phyloP scores from a whole-genome alignment of 1,140 invertebrate genomes.

The Orussus abietinus region DNA sequence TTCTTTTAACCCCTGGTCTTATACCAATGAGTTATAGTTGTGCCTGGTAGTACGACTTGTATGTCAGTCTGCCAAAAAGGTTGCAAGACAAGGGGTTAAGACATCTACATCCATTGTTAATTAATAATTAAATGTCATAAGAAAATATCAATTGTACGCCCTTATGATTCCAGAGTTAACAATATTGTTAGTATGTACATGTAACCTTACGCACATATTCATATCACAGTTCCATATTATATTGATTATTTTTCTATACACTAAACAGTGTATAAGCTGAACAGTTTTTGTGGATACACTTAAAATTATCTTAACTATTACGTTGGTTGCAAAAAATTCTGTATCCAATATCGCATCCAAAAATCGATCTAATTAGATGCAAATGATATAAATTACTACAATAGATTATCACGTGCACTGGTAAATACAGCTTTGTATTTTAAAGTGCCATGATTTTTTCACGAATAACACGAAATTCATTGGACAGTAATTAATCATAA shows the following conservation, averaged over 20 bases:
- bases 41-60: too few species aligned
- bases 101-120: too few species aligned
- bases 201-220: not conserved
- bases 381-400: not conserved
- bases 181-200: not conserved
- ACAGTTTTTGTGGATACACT: not conserved
- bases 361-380: not conserved
- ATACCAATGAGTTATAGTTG: not conserved
- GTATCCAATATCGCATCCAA: not conserved
- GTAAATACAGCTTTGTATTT: too few species aligned
- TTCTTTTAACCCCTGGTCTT: not conserved
- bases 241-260: slow-evolving; percentile 1
- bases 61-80: too few species aligned
- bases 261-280: not conserved
- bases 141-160: not conserved
- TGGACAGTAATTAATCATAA: slow-evolving; percentile 1
- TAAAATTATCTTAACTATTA: not conserved
- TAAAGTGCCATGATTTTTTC: too few species aligned
- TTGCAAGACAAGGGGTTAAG: too few species aligned
- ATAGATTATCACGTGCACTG: not conserved
- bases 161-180: not conserved
- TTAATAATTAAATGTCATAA: too few species aligned
- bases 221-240: not conserved
- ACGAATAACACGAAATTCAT: too few species aligned
- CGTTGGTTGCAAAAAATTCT: not conserved